A percentile compares a stretch with the other conserved stretches of the same genome.
phyloP scores from a whole-genome alignment of 2,888 invertebrate genomes.

The Drosophila bunnanda region DNA sequence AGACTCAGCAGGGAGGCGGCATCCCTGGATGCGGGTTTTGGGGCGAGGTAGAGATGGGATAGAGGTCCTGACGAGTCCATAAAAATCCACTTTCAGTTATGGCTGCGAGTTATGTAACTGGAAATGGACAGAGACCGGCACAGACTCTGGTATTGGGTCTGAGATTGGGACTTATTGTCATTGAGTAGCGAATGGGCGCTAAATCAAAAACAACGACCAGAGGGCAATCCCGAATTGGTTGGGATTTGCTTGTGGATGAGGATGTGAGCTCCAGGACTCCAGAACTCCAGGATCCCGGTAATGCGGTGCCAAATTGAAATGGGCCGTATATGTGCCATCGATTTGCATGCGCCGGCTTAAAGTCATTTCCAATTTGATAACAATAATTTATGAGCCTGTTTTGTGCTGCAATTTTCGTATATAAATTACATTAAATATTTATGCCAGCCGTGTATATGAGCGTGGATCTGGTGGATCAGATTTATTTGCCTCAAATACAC shows the following conservation, averaged over 20 bases:
- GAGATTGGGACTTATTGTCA: slow-evolving; percentile 44
- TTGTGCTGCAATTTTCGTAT: slow-evolving; percentile 13
- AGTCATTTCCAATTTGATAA: slow-evolving; percentile 32
- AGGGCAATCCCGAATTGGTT: slow-evolving; percentile 35
- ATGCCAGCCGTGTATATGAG: slow-evolving; percentile 6
- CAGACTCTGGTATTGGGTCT: background rate
- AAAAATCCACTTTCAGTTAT: slow-evolving; percentile 46
- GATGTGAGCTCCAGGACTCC: background rate
- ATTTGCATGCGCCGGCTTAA: slow-evolving; percentile 26
- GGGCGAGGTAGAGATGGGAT: background rate
- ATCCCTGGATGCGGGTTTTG: background rate
- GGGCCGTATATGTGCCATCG: slow-evolving; percentile 3
- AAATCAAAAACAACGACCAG: slow-evolving; percentile 56
- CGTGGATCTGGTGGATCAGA: background rate
- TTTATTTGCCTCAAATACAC: slow-evolving; percentile 1
- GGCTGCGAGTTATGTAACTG: slow-evolving; percentile 31
- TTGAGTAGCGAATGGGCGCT: slow-evolving; percentile 34
- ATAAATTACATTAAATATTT: slow-evolving; percentile 51
- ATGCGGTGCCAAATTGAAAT: slow-evolving; percentile 19
- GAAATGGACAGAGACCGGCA: slow-evolving; percentile 8
- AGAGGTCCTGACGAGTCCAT: slow-evolving; percentile 31
- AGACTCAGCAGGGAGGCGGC: slow-evolving; percentile 21
- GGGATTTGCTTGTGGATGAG: slow-evolving; percentile 11
- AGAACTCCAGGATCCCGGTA: too few species aligned
- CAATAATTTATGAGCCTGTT: slow-evolving; percentile 38